Percentiles rank a stretch among this genome's conserved stretches.
These are phyloP conservation scores for Zaprionus taronus DNA, from an alignment of 1,140 invertebrate species.

Conservation along the genomic window DNA sequence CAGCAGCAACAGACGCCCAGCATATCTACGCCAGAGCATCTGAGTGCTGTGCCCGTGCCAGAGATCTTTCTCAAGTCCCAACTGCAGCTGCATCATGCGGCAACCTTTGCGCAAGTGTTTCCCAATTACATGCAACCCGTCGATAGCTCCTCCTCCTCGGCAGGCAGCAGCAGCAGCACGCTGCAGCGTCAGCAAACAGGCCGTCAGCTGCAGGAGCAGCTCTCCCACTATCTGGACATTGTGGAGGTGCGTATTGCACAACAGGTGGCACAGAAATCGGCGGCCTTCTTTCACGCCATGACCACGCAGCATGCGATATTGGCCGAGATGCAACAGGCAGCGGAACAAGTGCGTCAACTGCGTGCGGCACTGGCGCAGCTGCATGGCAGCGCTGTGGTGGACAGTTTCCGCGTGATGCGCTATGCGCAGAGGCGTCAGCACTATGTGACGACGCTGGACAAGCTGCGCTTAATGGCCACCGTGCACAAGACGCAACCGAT, in stretches of 20 bases:
- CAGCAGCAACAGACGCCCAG: slow-evolving; percentile 47
- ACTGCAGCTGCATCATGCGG: slow-evolving; percentile 92
- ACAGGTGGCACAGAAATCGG: slow-evolving; percentile 97
- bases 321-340: slow-evolving; percentile 94
- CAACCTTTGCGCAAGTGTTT: slow-evolving; percentile 95
- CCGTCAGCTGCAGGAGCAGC: slow-evolving; percentile 86
- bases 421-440: slow-evolving; percentile 88
- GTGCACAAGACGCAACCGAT: slow-evolving; percentile 99
- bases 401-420: slow-evolving; percentile 91
- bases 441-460: slow-evolving; percentile 87
- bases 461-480: slow-evolving; percentile 96
- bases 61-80: slow-evolving; percentile 94
- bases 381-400: slow-evolving; percentile 91
- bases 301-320: slow-evolving; percentile 97
- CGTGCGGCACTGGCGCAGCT: slow-evolving; percentile 89
- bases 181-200: slow-evolving; percentile 84
- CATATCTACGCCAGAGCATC: slow-evolving; percentile 84
- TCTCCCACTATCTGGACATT: slow-evolving; percentile 97
- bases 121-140: slow-evolving; percentile 86
- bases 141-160: slow-evolving; percentile 52
- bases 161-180: neutral
- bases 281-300: slow-evolving; percentile 98
- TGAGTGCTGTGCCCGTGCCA: slow-evolving; percentile 91
- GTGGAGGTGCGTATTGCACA: slow-evolving; percentile 98
- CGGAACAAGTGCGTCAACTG: slow-evolving; percentile 91